A percentile compares a stretch with the other conserved stretches of the same genome.
Conservation (phyloP, 2,797 vertebrate genomes). For the Enteromius argenteus region DNA sequence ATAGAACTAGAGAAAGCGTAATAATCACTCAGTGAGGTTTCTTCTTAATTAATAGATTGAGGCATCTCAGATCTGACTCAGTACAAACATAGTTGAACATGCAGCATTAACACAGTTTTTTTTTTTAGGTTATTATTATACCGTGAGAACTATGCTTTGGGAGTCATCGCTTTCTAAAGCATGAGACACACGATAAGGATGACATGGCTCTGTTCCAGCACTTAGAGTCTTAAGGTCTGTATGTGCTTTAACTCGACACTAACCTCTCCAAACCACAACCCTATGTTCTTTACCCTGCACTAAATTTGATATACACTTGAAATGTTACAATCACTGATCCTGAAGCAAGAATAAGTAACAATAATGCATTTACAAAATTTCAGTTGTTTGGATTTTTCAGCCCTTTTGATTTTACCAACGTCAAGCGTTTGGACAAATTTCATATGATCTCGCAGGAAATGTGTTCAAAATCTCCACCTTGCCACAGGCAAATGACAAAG, state of each 20-base stretch:
- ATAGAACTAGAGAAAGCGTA: background rate
- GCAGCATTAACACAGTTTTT: background rate
- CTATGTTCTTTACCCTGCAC: background rate
- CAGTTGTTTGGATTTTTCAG: background rate
- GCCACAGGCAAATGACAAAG: conserved; percentile 45
- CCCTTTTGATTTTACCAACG: conserved; percentile 8
- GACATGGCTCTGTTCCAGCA: background rate
- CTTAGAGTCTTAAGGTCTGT: background rate
- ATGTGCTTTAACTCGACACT: background rate
- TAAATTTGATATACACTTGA: background rate
- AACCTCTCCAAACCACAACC: background rate
- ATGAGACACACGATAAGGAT: background rate
- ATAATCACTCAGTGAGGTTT: background rate
- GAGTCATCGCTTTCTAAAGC: conserved; percentile 1
- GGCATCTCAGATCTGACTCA: background rate
- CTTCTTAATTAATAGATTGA: background rate
- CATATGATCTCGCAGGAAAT: conserved; percentile 43
- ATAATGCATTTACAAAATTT: background rate
- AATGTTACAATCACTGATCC: background rate
- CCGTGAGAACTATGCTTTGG: background rate
- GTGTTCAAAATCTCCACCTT: conserved; percentile 30
- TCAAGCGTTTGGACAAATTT: conserved; percentile 12
- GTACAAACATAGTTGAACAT: background rate
- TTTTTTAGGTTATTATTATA: background rate
- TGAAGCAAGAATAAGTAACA: background rate